Percentiles rank a stretch among this genome's conserved stretches.
Evolutionary conservation across 2,113 vertebrate genomes (phyloP).

Genomic region (Acrocephalus arundinaceus): DNA sequence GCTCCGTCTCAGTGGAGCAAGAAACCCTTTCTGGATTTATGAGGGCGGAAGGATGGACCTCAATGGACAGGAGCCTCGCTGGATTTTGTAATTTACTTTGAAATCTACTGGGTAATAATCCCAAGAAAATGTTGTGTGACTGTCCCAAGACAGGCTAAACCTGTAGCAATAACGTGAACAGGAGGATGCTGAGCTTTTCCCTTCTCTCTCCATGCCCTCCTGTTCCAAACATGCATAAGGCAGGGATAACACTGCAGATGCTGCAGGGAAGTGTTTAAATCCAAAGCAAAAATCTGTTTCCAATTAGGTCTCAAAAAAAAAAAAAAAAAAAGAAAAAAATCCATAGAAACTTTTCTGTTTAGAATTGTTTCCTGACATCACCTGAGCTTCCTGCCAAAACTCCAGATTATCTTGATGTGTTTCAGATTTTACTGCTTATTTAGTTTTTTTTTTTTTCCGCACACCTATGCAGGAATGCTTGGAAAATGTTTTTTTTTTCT

Average conservation of each 20-base stretch:
- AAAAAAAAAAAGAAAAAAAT: background rate
- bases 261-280: background rate
- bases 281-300: slow-evolving; percentile 6
- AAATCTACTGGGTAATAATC: background rate
- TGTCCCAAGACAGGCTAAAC: background rate
- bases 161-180: fast-evolving
- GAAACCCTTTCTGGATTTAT: background rate
- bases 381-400: background rate
- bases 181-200: background rate
- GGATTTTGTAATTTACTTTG: background rate
- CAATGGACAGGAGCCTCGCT: fast-evolving
- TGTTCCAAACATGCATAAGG: background rate
- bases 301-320: background rate
- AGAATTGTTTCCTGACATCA: slow-evolving; percentile 30
- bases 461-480: background rate
- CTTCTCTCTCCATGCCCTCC: background rate
- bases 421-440: background rate
- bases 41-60: background rate
- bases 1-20: background rate
- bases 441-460: background rate
- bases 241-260: background rate
- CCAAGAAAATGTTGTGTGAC: background rate
- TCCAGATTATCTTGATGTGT: background rate
- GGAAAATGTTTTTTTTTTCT: background rate
- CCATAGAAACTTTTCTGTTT: slow-evolving; percentile 56